Conservation (phyloP, 2,888 invertebrate species). For the Ellobium chinense region DNA sequence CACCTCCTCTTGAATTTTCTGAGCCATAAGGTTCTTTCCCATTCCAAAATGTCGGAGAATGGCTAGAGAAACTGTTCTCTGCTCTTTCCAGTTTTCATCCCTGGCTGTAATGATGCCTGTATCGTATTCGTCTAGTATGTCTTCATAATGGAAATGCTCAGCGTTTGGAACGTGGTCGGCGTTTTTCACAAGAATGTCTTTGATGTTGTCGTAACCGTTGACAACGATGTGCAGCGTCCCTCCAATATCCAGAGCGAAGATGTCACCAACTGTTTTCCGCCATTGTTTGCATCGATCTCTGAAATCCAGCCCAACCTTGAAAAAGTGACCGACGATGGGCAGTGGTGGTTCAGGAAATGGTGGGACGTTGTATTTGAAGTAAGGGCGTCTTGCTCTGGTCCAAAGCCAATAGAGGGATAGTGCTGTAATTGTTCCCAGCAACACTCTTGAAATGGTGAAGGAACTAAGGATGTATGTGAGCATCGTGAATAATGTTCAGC, state of each 20-base stretch:
- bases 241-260: neutral
- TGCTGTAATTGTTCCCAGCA: neutral
- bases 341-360: neutral
- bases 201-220: neutral
- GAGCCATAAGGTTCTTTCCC: conserved; percentile 2
- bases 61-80: neutral
- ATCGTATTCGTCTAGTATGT: neutral
- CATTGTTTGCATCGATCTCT: neutral
- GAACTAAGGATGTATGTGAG: too few species aligned
- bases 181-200: neutral
- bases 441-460: neutral
- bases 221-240: neutral
- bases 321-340: neutral
- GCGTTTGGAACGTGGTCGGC: neutral
- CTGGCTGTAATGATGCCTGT: neutral
- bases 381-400: neutral
- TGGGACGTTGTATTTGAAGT: neutral
- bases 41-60: conserved; percentile 10
- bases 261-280: neutral
- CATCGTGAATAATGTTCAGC: too few species aligned
- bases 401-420: neutral
- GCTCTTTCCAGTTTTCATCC: conserved; percentile 12
- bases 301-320: neutral
- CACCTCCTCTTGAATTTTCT: conserved; percentile 12
- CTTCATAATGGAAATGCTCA: neutral